These are phyloP conservation scores for Ennomos erosarius DNA, from an alignment of 2,888 invertebrate species.

Conservation along the genomic window DNA sequence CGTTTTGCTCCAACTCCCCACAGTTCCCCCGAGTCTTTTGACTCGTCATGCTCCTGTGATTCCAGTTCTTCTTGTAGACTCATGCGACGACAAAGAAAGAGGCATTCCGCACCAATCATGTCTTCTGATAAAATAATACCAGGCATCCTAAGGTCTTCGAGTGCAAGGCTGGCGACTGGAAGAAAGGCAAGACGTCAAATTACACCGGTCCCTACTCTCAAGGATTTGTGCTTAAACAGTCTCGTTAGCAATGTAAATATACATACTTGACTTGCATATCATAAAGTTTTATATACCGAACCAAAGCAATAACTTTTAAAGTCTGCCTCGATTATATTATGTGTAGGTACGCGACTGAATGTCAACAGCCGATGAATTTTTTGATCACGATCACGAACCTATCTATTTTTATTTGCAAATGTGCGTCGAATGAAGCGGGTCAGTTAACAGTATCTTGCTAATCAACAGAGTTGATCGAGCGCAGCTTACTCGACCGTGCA, in stretches of 20 bases:
- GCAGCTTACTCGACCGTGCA: slow-evolving; percentile 52
- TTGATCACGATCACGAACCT: slow-evolving; percentile 33
- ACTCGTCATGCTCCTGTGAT: slow-evolving; percentile 37
- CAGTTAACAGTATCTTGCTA: slow-evolving; percentile 65
- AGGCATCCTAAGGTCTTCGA: slow-evolving; percentile 38
- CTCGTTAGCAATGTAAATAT: slow-evolving; percentile 80
- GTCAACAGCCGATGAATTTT: slow-evolving; percentile 38
- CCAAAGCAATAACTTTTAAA: slow-evolving; percentile 12
- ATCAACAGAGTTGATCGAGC: slow-evolving; percentile 51
- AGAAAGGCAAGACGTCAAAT: slow-evolving; percentile 62
- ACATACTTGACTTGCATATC: slow-evolving; percentile 1
- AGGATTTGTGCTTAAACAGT: slow-evolving; percentile 83
- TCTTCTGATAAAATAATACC: slow-evolving; percentile 31
- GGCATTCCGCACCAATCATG: slow-evolving; percentile 29
- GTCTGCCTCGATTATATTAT: slow-evolving; percentile 14
- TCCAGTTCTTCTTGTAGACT: slow-evolving; percentile 45
- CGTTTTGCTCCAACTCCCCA: slow-evolving; percentile 72
- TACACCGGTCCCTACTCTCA: slow-evolving; percentile 72
- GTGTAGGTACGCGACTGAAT: slow-evolving; percentile 30
- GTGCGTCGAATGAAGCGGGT: slow-evolving; percentile 55
- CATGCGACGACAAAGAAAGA: slow-evolving; percentile 48
- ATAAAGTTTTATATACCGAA: slow-evolving; percentile 6
- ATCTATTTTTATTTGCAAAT: slow-evolving; percentile 51
- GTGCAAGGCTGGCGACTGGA: slow-evolving; percentile 42
- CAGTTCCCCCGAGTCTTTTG: slow-evolving; percentile 51